Percentiles rank a stretch among this genome's conserved stretches.
Conservation (phyloP, 2,888 invertebrate species). For the Pristionchus fissidentatus region DNA sequence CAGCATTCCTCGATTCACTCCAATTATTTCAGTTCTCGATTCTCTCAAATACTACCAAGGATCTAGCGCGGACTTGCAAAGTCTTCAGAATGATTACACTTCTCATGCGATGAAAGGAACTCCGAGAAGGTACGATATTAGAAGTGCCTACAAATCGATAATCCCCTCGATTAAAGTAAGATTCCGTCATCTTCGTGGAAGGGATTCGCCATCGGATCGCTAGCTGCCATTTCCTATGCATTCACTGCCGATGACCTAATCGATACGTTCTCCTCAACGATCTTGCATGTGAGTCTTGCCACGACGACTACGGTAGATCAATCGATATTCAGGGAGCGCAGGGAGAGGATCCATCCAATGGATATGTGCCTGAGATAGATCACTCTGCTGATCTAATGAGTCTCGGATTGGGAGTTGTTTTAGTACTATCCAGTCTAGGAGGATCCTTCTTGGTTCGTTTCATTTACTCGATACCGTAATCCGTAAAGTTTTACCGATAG, state of each 20-base stretch:
- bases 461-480: neutral
- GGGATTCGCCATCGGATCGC: slow-evolving; percentile 68
- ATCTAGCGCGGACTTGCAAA: slow-evolving; percentile 40
- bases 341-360: slow-evolving; percentile 1
- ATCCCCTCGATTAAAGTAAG: neutral
- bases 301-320: neutral
- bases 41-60: slow-evolving; percentile 61
- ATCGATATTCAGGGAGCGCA: slow-evolving; percentile 37
- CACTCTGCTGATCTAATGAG: slow-evolving; percentile 56
- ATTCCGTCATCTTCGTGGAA: slow-evolving; percentile 56
- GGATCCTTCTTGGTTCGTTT: slow-evolving; percentile 60
- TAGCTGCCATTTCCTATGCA: slow-evolving; percentile 70
- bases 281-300: slow-evolving; percentile 53
- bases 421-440: slow-evolving; percentile 56
- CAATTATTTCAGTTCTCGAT: slow-evolving; percentile 52
- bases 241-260: slow-evolving; percentile 74
- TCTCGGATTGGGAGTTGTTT: slow-evolving; percentile 56
- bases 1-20: no score
- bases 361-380: neutral
- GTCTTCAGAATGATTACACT: slow-evolving; percentile 20
- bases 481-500: no score
- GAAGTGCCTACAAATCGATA: neutral
- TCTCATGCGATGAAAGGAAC: neutral
- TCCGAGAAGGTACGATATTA: slow-evolving; percentile 28
- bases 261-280: slow-evolving; percentile 72